A percentile compares a stretch with the other conserved stretches of the same genome.
Evolutionary conservation across 2,888 invertebrate species (phyloP).

Genomic region (Halictus quadricinctus): DNA sequence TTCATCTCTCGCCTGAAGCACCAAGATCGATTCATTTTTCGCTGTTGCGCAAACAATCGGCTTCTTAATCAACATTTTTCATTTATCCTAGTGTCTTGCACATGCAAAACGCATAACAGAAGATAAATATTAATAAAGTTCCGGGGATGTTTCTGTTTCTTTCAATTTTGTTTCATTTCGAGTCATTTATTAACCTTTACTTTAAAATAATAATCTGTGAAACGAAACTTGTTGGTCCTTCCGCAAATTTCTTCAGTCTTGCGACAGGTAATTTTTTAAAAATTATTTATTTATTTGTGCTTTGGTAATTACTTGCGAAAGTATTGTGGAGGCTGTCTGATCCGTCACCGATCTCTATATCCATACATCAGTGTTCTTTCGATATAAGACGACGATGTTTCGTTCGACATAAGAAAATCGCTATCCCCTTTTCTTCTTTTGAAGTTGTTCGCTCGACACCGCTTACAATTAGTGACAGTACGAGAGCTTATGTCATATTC

Average conservation of each 20-base stretch:
- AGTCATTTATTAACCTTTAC: not conserved
- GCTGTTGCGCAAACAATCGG: not conserved
- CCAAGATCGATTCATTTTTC: not conserved
- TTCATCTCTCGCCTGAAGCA: no score
- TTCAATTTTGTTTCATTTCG: not conserved
- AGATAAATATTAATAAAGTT: not conserved
- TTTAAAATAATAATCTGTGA: not conserved
- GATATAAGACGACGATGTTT: no score
- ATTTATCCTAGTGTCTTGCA: not conserved
- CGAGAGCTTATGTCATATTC: no score
- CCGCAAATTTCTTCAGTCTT: not conserved
- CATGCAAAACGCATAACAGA: not conserved
- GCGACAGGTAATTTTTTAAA: not conserved
- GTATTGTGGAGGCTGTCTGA: no score
- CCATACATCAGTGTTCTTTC: no score
- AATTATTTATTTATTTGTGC: not conserved
- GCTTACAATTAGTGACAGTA: no score
- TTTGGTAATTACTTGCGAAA: no score
- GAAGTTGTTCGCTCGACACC: no score
- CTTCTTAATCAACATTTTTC: not conserved
- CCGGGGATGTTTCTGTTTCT: not conserved
- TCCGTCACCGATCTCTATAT: no score
- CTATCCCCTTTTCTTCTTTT: no score
- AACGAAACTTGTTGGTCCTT: not conserved
- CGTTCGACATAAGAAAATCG: no score